Evolutionary conservation across 2,797 vertebrate species (phyloP).

Genomic region (Anabacerthia variegaticeps): DNA sequence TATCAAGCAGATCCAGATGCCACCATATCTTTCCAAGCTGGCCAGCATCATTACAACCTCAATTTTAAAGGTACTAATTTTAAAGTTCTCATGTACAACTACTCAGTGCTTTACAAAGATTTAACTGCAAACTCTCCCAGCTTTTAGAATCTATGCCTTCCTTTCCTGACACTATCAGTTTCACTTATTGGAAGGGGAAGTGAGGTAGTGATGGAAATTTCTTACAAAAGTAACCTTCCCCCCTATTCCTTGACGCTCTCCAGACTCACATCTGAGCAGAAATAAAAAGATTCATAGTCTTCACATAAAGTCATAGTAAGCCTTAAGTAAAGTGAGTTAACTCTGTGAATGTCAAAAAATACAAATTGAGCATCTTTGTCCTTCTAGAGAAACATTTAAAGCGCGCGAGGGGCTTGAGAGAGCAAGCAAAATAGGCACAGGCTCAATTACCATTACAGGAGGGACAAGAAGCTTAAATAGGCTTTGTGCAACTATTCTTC

Average conservation of each 20-base stretch:
- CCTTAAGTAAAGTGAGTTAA: neutral
- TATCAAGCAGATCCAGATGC: conserved; percentile 42
- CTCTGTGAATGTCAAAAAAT: neutral
- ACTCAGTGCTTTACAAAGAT: neutral
- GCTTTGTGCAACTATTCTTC: neutral
- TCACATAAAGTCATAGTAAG: neutral
- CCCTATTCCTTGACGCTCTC: neutral
- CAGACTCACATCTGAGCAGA: neutral
- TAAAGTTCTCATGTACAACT: neutral
- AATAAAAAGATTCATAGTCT: neutral
- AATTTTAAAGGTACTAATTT: conserved; percentile 70
- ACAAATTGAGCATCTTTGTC: neutral
- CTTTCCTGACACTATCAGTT: neutral
- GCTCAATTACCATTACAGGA: neutral
- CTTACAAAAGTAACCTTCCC: neutral
- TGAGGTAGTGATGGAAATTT: neutral
- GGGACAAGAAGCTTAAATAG: neutral
- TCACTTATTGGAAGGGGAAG: neutral
- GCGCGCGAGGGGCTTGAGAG: neutral
- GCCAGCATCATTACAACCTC: conserved; percentile 44
- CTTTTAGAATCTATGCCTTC: neutral
- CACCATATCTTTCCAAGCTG: conserved; percentile 48
- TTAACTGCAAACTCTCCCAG: neutral
- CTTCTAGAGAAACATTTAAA: neutral
- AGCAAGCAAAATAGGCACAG: neutral